Evolutionary conservation across 2,113 vertebrate species (phyloP).

Genomic region (Callipepla californica): DNA sequence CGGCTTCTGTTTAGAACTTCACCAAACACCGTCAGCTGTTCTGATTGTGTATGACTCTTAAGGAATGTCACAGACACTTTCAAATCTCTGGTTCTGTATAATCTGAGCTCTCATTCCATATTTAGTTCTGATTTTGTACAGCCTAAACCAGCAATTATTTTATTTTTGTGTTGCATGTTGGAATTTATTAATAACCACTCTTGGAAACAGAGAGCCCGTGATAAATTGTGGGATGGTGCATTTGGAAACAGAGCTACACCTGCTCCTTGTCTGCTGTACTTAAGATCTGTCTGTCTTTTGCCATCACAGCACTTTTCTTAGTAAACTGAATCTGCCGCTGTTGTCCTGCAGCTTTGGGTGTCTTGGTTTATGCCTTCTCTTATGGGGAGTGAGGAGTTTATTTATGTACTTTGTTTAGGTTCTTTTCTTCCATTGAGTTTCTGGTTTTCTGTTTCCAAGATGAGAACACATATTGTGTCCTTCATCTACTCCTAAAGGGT

Average conservation of each 20-base stretch:
- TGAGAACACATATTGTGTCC: neutral
- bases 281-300: neutral
- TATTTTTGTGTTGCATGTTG: neutral
- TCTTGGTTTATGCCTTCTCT: neutral
- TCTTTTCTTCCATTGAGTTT: neutral
- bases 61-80: neutral
- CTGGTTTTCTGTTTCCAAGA: neutral
- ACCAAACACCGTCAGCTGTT: neutral
- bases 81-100: neutral
- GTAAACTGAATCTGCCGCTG: neutral
- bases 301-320: neutral
- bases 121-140: neutral
- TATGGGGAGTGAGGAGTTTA: neutral
- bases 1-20: neutral
- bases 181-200: neutral
- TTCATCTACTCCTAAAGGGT: neutral
- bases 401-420: neutral
- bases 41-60: neutral
- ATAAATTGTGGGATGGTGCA: neutral
- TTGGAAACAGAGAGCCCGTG: neutral
- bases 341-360: neutral
- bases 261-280: neutral
- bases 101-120: neutral
- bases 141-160: neutral
- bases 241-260: neutral